Evolutionary conservation across 2,888 invertebrate genomes (phyloP), one percentile per base, ranked within the genome.

Genomic region (Spodoptera littoralis): DNA sequence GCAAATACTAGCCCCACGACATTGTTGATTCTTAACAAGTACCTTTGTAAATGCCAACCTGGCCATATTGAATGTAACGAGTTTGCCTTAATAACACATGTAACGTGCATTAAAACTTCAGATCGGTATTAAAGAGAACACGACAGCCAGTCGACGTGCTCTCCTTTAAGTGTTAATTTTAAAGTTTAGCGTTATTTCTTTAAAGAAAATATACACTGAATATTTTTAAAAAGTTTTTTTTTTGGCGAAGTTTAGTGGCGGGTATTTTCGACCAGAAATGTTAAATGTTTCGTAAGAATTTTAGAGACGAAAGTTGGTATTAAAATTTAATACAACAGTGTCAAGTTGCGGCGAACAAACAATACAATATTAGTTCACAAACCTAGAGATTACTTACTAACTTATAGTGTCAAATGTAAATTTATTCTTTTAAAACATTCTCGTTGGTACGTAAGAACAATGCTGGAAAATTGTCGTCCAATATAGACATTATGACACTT

Each of bases 1-100:
- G 86, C 84, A 86, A 71, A 77, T 80, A 86, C 88, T 79, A 82
- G 88, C 82, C 82, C 73, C 64, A 77, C 89, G 71, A 90, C 89
- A 88, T 89, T 84, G 87, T 84, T 83, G 82, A 70, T 71, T 76
- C 67, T 61, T 64, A 77, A 77, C 76, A 73, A 74, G 76, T 79
- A 81, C 79, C 76, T 77, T 80, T 68, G 76, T 77, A 76, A 84
- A 85, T 84, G 82, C 81, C 84, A 86, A 77, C 80, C 57, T 52
- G 61, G 9, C 66, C 70, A 60, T 60, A 70, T 62, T 58, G 68
- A 59, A 46, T 52, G 58, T 65, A 71, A 80, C 63, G 49, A 79
- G 67, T 62, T 66, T 58, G 47, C 52, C 58, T 48, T 79, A 77
- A 76, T 70, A 73, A 80, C 60, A 66, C 65, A 58, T 64, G 60